phyloP scores from a whole-genome alignment of 2,797 vertebrate genomes.

The Ficedula albicollis region DNA sequence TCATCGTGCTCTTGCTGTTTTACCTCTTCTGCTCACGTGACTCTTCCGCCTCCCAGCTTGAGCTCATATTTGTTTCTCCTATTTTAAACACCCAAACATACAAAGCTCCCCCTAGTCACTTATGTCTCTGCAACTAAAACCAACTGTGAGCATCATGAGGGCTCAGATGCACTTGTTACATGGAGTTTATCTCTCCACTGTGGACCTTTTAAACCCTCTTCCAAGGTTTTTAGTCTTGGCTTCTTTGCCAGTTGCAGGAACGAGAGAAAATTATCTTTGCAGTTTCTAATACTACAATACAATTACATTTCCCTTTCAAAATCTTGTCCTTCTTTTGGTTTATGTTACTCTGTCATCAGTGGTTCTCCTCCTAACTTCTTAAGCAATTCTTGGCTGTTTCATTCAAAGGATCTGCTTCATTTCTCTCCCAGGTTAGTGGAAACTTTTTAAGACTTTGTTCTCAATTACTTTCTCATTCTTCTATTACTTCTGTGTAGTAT shows the following conservation, averaged over 20 bases:
- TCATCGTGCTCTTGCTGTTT: not conserved
- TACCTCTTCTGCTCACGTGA: not conserved
- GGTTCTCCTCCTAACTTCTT: not conserved
- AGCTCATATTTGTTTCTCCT: not conserved
- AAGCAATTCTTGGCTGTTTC: not conserved
- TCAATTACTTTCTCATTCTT: not conserved
- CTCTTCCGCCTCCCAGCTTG: not conserved
- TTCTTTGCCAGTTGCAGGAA: not conserved
- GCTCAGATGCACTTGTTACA: not conserved
- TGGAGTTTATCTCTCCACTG: not conserved
- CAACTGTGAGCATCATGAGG: not conserved
- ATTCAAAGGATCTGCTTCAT: not conserved
- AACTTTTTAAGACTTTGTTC: not conserved
- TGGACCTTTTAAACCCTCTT: not conserved
- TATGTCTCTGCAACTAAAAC: not conserved
- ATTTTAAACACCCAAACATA: not conserved
- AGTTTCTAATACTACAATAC: not conserved
- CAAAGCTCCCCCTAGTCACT: not conserved
- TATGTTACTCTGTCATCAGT: not conserved
- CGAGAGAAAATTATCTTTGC: not conserved
- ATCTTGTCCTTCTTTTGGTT: not conserved
- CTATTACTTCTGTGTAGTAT: not conserved
- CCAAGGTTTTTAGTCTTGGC: not conserved
- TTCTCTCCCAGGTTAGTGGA: not conserved
- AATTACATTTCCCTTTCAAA: not conserved